phyloP scores from a whole-genome alignment of 2,797 vertebrate species.

The Clarias platycephalus region DNA sequence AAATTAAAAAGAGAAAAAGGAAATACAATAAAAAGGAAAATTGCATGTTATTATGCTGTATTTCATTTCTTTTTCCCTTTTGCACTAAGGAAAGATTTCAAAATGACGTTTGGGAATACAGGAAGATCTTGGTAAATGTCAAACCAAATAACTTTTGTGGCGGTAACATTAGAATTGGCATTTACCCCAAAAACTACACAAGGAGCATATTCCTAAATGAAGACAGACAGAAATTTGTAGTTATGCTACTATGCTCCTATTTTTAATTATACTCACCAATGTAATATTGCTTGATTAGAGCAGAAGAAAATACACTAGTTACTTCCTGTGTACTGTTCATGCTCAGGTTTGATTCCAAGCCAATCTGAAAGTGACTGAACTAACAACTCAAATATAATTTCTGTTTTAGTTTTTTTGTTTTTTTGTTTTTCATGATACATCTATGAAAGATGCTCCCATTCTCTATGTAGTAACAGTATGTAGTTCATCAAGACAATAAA shows the following conservation, averaged over 20 bases:
- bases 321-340: not conserved
- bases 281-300: not conserved
- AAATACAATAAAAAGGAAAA: slow-evolving; percentile 17
- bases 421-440: not conserved
- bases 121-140: slow-evolving; percentile 48
- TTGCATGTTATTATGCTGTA: slow-evolving; percentile 24
- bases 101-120: slow-evolving; percentile 33
- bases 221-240: not conserved
- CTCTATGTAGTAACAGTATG: not conserved
- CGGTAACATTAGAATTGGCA: slow-evolving; percentile 40
- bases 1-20: slow-evolving; percentile 6
- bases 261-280: not conserved
- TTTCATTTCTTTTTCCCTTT: slow-evolving; percentile 19
- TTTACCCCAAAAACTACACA: slow-evolving; percentile 28
- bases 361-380: not conserved
- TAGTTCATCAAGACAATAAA: not conserved
- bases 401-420: not conserved
- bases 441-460: not conserved
- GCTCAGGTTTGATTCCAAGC: not conserved
- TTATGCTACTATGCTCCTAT: not conserved
- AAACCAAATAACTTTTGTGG: slow-evolving; percentile 43
- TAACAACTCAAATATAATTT: not conserved
- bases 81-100: slow-evolving; percentile 33
- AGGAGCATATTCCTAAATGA: not conserved
- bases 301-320: not conserved